Base-by-base conservation (phyloP, 2,113 vertebrate species). In the Chaetorhynchus papuensis region DNA sequence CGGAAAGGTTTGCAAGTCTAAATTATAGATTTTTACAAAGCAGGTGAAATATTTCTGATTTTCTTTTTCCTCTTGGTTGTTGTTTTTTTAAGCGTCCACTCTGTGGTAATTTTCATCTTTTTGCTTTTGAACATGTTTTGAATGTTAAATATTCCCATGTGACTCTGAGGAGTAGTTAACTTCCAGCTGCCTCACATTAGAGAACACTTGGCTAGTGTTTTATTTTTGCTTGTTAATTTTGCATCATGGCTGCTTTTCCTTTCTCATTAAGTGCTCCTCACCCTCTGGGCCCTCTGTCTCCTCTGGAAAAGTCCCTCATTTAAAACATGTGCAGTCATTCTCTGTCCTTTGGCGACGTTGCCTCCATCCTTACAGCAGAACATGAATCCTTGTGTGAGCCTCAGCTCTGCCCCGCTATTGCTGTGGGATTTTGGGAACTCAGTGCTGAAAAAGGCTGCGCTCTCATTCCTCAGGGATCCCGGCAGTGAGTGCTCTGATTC, bases 1-100 rank as follows among this genome's bases (percentile, higher is more conserved):
- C 1, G 99, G 99, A 88, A 99, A 99, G 98, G 99, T 99, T 86
- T 97, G 98, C 52, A 41, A 61, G 24, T 89, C 79, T 66, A 33
- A 49, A 7, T 63, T 68, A 22, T 56, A 33, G 83, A 49, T 68
- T 52, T 33, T 77, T 86, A 16, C 49, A 76, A 60, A 53, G 44
- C 35, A 7, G 5, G 15, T 39, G 61, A 83, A 88, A 68, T 79
- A 10, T 37, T 74, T 28, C 5, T 66, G 28, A 39, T n/a, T 54
- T 61, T 35, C 17, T 37, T 15, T 83, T n/a, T 77, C 45, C 20
- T 79, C 28, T 45, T 37, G 28, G 13, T 8, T 77, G 19, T 83
- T 90, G 83, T 11, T 20, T 56, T 82, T 91, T 71, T 28, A 39
- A 5, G 57, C 90, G 56, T 49, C 56, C 31, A 28, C 30, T 47